These are phyloP conservation scores for Elgaria multicarinata DNA, from an alignment of 2,113 vertebrate genomes.

Conservation along the genomic window DNA sequence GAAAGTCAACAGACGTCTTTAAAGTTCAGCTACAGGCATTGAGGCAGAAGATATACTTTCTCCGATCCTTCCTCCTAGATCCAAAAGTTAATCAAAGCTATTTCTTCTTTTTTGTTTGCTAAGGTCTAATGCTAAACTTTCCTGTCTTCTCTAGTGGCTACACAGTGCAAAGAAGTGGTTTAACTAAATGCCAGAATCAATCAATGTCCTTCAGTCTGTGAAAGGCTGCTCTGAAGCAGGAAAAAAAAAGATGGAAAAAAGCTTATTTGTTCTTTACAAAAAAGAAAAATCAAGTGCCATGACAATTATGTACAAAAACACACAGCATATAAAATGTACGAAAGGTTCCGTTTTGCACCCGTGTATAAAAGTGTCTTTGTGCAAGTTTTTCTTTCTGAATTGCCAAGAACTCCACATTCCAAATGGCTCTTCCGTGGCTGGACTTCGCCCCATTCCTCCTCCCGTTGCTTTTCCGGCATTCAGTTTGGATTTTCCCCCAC, in stretches of 20 bases:
- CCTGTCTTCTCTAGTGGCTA: neutral
- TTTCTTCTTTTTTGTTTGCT: neutral
- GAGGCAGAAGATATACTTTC: constrained; percentile 7
- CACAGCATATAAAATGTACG: constrained; percentile 71
- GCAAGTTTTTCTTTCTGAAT: constrained; percentile 44
- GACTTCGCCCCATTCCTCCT: neutral
- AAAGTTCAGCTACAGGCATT: neutral
- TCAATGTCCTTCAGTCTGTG: neutral
- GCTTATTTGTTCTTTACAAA: constrained; percentile 75
- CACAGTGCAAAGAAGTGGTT: neutral
- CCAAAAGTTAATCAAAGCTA: neutral
- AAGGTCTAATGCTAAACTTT: neutral
- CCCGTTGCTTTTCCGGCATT: neutral
- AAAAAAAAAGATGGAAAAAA: neutral
- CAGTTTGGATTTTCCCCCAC: rapidly evolving
- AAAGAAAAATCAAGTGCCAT: constrained; percentile 72
- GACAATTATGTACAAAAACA: constrained; percentile 80
- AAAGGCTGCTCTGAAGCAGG: rapidly evolving
- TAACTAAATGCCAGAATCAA: neutral
- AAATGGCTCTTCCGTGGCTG: neutral
- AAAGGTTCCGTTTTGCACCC: constrained; percentile 77
- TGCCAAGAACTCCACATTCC: neutral
- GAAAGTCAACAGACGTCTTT: constrained; percentile 27
- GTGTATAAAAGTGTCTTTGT: constrained; percentile 73
- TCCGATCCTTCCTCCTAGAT: neutral